These are phyloP conservation scores for Lutjanus campechanus DNA, from an alignment of 2,797 vertebrate genomes.

Conservation along the genomic window DNA sequence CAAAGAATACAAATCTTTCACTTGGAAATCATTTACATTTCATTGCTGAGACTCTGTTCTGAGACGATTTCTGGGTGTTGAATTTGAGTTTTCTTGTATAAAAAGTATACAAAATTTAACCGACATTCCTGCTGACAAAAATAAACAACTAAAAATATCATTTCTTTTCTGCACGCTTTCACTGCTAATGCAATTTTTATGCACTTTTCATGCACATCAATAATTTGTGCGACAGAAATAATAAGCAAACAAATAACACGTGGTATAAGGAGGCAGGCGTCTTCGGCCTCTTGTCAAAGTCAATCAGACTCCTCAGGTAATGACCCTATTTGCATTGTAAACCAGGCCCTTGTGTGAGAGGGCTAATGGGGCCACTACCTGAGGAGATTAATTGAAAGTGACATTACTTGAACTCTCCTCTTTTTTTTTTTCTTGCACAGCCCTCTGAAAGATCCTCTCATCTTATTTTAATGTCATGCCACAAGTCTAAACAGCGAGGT, in stretches of 20 bases:
- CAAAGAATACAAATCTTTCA: conserved; percentile 80
- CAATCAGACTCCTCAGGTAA: conserved; percentile 96
- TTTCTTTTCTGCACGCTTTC: conserved; percentile 10
- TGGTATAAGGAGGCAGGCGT: conserved; percentile 74
- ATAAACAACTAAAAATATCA: conserved; percentile 6
- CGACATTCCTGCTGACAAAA: neutral
- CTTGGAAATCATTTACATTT: conserved; percentile 83
- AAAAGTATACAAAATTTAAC: conserved; percentile 22
- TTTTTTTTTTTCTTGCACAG: conserved; percentile 64
- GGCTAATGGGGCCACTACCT: conserved; percentile 95
- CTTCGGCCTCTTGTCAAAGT: conserved; percentile 91
- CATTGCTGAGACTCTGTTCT: conserved; percentile 54
- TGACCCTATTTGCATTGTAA: conserved; percentile 96
- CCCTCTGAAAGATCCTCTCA: conserved; percentile 87
- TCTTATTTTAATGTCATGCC: conserved; percentile 94
- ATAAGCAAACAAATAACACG: conserved; percentile 91
- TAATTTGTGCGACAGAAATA: conserved; percentile 57
- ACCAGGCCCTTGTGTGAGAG: conserved; percentile 91
- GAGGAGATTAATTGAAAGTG: conserved; percentile 96
- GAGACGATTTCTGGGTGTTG: conserved; percentile 50
- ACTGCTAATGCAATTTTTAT: conserved; percentile 21
- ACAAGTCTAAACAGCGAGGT: conserved; percentile 92
- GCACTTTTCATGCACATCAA: conserved; percentile 22
- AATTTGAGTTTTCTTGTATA: conserved; percentile 31
- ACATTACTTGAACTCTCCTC: conserved; percentile 93